These are phyloP conservation scores for Oligia latruncula DNA, from an alignment of 2,888 invertebrate genomes.

Conservation along the genomic window DNA sequence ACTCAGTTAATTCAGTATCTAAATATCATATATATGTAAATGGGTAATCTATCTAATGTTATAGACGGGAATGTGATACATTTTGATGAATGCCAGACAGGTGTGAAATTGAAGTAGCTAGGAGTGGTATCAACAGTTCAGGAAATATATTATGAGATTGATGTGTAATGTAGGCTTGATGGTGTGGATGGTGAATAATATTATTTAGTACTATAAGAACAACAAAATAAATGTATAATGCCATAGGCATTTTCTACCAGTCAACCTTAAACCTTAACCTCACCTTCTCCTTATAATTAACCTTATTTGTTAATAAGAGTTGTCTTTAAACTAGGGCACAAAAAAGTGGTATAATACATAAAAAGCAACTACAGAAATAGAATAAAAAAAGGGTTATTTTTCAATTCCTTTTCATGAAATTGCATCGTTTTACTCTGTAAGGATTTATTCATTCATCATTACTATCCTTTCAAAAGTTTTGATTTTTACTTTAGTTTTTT, in stretches of 20 bases:
- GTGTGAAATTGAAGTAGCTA: conserved; percentile 73
- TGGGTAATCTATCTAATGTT: conserved; percentile 52
- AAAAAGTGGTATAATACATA: no score
- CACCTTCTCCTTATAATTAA: no score
- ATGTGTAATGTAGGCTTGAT: conserved; percentile 15
- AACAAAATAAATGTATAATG: no score
- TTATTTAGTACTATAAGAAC: no score
- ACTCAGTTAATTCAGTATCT: conserved; percentile 44
- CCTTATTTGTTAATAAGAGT: no score
- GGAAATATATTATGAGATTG: conserved; percentile 21
- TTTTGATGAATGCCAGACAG: conserved; percentile 70
- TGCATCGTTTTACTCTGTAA: neutral
- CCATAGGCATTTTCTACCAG: no score
- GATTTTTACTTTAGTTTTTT: conserved; percentile 43
- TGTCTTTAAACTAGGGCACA: no score
- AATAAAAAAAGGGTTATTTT: conserved; percentile 28
- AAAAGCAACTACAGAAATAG: neutral
- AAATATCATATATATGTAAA: conserved; percentile 52
- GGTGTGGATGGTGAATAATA: neutral
- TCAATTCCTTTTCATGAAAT: conserved; percentile 25
- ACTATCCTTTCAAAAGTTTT: conserved; percentile 55
- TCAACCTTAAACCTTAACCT: no score
- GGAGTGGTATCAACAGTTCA: conserved; percentile 44
- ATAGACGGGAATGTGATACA: conserved; percentile 63
- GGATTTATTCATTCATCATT: conserved; percentile 48